A percentile compares a stretch with the other conserved stretches of the same genome.
Conservation (phyloP, 2,797 vertebrate genomes). For the Gobionotothen gibberifrons region DNA sequence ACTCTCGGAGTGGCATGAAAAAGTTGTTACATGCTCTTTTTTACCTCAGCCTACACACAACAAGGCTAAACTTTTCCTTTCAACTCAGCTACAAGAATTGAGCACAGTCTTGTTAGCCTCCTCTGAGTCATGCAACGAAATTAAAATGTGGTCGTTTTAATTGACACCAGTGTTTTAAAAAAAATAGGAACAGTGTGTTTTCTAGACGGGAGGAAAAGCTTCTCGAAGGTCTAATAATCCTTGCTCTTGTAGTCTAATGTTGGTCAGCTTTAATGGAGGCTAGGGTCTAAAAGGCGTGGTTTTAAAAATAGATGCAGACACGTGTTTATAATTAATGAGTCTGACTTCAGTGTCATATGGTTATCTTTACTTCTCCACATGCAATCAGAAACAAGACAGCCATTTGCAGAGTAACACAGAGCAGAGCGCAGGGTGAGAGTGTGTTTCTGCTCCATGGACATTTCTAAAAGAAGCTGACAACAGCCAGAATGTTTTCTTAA, state of each 20-base stretch:
- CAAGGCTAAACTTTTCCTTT: constrained; percentile 67
- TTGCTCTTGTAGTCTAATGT: constrained; percentile 49
- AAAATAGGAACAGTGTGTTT: constrained; percentile 62
- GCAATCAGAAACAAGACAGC: constrained; percentile 84
- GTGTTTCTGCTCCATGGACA: constrained; percentile 64
- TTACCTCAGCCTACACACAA: constrained; percentile 50
- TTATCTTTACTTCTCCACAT: constrained; percentile 84
- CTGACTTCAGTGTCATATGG: constrained; percentile 84
- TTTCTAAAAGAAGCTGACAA: constrained; percentile 72
- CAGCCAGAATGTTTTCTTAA: constrained; percentile 80
- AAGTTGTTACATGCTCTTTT: constrained; percentile 37
- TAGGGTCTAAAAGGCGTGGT: constrained; percentile 47
- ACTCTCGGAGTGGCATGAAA: constrained; percentile 55
- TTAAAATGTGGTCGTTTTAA: constrained; percentile 66
- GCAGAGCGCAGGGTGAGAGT: constrained; percentile 67
- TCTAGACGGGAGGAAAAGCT: constrained; percentile 47
- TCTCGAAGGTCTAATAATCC: constrained; percentile 51
- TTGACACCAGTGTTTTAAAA: constrained; percentile 58
- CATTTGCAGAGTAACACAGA: constrained; percentile 74
- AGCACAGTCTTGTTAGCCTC: constrained; percentile 41
- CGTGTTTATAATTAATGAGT: constrained; percentile 84
- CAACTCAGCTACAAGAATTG: constrained; percentile 49
- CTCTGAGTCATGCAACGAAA: constrained; percentile 63
- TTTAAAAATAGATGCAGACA: constrained; percentile 68
- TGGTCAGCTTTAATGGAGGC: constrained; percentile 59